A percentile compares a stretch with the other conserved stretches of the same genome.
Conservation (phyloP, 2,888 invertebrate genomes). For the Lomographa bimaculata region DNA sequence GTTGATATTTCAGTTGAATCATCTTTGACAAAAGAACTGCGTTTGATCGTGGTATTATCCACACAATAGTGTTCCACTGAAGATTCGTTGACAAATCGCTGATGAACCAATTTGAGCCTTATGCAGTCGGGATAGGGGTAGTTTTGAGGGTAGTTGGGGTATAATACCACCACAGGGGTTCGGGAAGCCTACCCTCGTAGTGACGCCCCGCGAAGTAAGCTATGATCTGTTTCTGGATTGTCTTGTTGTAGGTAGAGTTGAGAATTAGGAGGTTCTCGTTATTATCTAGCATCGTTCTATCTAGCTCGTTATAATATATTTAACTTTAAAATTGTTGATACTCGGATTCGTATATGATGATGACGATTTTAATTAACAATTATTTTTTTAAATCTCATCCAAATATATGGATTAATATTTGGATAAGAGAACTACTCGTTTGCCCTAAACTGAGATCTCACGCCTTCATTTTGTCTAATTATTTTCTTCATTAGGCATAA, state of each 20-base stretch:
- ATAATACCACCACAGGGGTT: slow-evolving; percentile 77
- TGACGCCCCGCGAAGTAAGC: slow-evolving; percentile 82
- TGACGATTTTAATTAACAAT: no score
- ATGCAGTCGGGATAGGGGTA: slow-evolving; percentile 44
- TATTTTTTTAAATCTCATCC: no score
- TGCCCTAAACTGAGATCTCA: no score
- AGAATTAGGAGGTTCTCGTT: slow-evolving; percentile 5
- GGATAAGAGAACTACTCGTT: no score
- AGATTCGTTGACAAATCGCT: slow-evolving; percentile 68
- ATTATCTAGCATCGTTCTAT: not conserved
- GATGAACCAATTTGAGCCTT: slow-evolving; percentile 44
- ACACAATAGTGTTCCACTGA: slow-evolving; percentile 79
- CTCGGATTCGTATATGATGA: no score
- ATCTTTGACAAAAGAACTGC: slow-evolving; percentile 55
- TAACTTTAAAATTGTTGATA: no score
- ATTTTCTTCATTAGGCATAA: no score
- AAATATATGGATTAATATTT: no score
- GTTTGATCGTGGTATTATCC: slow-evolving; percentile 80
- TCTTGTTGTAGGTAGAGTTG: slow-evolving; percentile 49
- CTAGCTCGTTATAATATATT: no score
- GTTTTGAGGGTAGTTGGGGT: slow-evolving; percentile 39
- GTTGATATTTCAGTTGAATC: slow-evolving; percentile 29
- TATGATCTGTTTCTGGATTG: slow-evolving; percentile 77
- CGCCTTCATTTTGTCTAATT: no score
- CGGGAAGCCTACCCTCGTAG: slow-evolving; percentile 74